A percentile compares a stretch with the other conserved stretches of the same genome.
These are phyloP conservation scores for Agapornis roseicollis DNA, from an alignment of 2,113 vertebrate genomes.

Conservation along the genomic window DNA sequence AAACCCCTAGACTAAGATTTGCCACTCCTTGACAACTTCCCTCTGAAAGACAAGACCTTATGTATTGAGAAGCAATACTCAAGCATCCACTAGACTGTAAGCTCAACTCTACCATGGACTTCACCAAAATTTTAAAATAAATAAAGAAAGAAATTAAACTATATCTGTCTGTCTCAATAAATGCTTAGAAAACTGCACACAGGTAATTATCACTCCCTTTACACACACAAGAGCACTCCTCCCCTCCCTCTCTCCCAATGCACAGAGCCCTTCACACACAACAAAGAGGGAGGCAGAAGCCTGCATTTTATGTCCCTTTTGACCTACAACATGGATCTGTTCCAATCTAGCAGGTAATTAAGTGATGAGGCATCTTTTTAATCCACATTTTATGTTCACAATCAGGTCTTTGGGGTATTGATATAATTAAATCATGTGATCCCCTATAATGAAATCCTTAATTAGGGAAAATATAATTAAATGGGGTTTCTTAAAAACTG, in stretches of 20 bases:
- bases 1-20: not conserved
- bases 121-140: not conserved
- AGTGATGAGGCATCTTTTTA: constrained; percentile 70
- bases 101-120: not conserved
- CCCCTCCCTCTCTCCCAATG: not conserved
- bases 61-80: not conserved
- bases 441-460: constrained; percentile 68
- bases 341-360: constrained; percentile 72
- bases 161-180: not conserved
- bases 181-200: not conserved
- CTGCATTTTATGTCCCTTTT: constrained; percentile 66
- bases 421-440: constrained; percentile 73
- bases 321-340: constrained; percentile 68
- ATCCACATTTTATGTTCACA: constrained; percentile 71
- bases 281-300: constrained; percentile 61
- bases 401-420: constrained; percentile 69
- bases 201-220: constrained; percentile 36
- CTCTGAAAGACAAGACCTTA: not conserved
- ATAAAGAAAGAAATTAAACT: not conserved
- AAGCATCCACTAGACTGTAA: not conserved
- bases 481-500: constrained; percentile 55
- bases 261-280: constrained; percentile 10
- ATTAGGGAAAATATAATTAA: constrained; percentile 73
- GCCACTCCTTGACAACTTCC: not conserved
- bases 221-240: not conserved